Conservation (phyloP, 2,888 invertebrate species). For the Idaea biselata region DNA sequence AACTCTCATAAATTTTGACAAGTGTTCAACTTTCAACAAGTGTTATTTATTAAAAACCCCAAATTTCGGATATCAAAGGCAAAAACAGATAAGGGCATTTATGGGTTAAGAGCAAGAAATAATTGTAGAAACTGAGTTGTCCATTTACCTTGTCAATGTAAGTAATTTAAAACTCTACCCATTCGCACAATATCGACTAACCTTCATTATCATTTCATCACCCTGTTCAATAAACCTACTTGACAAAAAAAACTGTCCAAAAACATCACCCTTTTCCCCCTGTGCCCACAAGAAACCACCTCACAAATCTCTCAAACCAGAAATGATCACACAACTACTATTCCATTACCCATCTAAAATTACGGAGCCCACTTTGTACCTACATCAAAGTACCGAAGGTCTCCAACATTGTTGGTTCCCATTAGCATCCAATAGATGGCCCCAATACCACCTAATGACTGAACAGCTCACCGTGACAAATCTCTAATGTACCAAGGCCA, state of each 20-base stretch:
- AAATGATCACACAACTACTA: not conserved
- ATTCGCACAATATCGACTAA: no score
- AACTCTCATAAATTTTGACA: no score
- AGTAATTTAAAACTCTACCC: no score
- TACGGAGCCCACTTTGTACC: not conserved
- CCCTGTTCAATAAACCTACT: not conserved
- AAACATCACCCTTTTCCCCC: not conserved
- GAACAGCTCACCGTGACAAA: constrained; percentile 58
- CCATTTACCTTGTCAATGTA: no score
- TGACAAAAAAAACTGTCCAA: not conserved
- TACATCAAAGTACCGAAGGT: not conserved
- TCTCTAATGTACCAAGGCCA: constrained; percentile 52
- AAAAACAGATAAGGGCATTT: no score
- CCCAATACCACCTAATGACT: constrained; percentile 41
- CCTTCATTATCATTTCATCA: not conserved
- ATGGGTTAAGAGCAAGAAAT: no score
- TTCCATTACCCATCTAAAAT: constrained; percentile 1
- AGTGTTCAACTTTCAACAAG: no score
- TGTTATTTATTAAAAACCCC: no score
- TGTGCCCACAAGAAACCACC: not conserved
- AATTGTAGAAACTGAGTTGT: no score
- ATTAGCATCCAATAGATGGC: constrained; percentile 28
- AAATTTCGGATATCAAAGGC: no score
- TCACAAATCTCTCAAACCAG: not conserved
- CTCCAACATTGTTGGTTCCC: constrained; percentile 19